Conservation (phyloP, 2,888 invertebrate species). For the Drosophila anomelani region DNA sequence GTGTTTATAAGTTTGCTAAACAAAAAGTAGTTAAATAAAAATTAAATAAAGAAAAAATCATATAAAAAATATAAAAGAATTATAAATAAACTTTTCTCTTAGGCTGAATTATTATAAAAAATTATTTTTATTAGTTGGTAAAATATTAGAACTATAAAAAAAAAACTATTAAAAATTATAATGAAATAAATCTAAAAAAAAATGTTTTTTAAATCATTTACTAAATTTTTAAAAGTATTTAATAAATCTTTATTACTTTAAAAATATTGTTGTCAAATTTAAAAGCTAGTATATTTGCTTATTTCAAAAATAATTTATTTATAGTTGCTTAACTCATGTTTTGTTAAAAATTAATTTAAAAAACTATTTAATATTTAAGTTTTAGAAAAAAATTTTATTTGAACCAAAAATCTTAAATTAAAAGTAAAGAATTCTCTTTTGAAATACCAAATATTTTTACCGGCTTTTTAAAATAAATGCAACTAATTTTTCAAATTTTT, state of each 20-base stretch:
- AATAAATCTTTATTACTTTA: background rate
- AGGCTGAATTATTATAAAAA: no score
- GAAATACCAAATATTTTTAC: background rate
- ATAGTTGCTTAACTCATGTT: no score
- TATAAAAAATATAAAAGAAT: no score
- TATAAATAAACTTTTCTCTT: no score
- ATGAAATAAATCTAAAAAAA: no score
- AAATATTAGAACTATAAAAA: background rate
- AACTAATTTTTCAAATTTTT: slow-evolving; percentile 17
- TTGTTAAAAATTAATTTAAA: no score
- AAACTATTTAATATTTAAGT: background rate
- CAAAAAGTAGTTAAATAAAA: slow-evolving; percentile 9
- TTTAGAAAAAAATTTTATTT: no score
- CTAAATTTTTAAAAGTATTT: background rate
- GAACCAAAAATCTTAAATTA: background rate
- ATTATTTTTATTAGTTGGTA: background rate
- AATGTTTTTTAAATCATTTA: background rate
- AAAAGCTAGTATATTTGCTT: background rate
- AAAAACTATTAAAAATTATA: slow-evolving; percentile 10
- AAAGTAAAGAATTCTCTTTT: background rate
- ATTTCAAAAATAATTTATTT: background rate
- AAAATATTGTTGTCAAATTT: background rate
- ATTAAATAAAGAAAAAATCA: background rate
- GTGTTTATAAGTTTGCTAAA: slow-evolving; percentile 20
- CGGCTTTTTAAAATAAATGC: slow-evolving; percentile 4